Percentiles rank a stretch among this genome's conserved stretches.
Evolutionary conservation across 2,888 invertebrate species (phyloP).

Genomic region (Chrysolina haemoptera): DNA sequence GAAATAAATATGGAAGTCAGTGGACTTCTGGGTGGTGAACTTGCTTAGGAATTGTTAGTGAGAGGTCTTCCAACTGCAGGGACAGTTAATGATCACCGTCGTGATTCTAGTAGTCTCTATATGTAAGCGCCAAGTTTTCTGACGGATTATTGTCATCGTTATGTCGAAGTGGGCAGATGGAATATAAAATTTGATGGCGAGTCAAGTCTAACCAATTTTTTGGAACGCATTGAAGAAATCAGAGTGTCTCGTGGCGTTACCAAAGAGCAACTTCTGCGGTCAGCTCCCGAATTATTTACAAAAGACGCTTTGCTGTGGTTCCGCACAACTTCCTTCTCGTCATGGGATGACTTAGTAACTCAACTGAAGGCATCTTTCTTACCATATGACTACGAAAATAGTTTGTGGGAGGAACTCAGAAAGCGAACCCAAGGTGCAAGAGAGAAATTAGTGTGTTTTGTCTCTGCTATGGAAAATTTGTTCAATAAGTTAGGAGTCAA

Average conservation of each 20-base stretch:
- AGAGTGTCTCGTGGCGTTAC: not conserved
- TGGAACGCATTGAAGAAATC: not conserved
- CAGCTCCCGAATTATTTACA: no score
- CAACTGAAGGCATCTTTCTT: slow-evolving; percentile 8
- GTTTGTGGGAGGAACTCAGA: slow-evolving; percentile 31
- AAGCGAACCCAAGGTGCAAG: slow-evolving; percentile 32
- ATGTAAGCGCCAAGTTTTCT: no score
- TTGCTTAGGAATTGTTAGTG: no score
- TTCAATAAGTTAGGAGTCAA: slow-evolving; percentile 6
- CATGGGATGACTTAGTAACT: slow-evolving; percentile 2
- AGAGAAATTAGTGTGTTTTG: slow-evolving; percentile 24
- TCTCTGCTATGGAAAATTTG: slow-evolving; percentile 34
- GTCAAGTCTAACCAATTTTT: not conserved
- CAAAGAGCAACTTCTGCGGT: not conserved
- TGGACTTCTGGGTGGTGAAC: no score
- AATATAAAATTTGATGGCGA: not conserved
- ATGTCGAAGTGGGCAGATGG: slow-evolving; percentile 1
- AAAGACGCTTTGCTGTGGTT: no score
- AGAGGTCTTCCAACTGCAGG: no score
- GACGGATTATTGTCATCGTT: no score
- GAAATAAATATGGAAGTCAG: no score
- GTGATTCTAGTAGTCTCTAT: no score
- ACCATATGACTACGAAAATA: slow-evolving; percentile 33
- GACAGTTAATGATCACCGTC: no score
- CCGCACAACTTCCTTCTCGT: not conserved